phyloP scores from a whole-genome alignment of 2,797 vertebrate species.

The Parauchenoglanis punctatus region DNA sequence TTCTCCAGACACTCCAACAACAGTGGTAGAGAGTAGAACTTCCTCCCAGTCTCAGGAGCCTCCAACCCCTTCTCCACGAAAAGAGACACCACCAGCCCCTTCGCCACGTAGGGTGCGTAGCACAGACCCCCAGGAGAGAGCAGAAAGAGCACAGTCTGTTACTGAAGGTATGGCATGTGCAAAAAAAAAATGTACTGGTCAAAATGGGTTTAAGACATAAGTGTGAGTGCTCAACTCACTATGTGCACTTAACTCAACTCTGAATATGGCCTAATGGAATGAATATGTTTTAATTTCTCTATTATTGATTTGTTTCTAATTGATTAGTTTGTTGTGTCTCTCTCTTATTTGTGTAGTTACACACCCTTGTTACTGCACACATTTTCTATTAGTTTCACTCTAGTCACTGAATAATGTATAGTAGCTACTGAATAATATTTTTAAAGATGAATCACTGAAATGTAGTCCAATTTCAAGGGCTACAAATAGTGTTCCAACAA shows the following conservation, averaged over 20 bases:
- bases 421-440: not conserved
- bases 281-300: not conserved
- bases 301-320: not conserved
- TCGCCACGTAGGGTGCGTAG: conserved; percentile 65
- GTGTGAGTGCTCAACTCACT: not conserved
- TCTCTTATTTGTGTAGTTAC: not conserved
- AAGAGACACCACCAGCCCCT: conserved; percentile 61
- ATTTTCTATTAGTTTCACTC: not conserved
- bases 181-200: not conserved
- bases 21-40: conserved; percentile 17
- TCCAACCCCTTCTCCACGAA: conserved; percentile 59
- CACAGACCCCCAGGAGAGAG: conserved; percentile 61
- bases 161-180: conserved; percentile 68
- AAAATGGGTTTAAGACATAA: not conserved
- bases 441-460: not conserved
- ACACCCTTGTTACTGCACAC: not conserved
- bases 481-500: not conserved
- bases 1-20: conserved; percentile 37
- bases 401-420: not conserved
- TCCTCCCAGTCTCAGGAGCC: conserved; percentile 41
- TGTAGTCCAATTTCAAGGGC: not conserved
- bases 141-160: conserved; percentile 73
- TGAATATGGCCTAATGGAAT: not conserved
- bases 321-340: not conserved
- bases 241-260: not conserved